Evolutionary conservation across 2,113 vertebrate genomes (phyloP).

Genomic region (Pavo muticus): DNA sequence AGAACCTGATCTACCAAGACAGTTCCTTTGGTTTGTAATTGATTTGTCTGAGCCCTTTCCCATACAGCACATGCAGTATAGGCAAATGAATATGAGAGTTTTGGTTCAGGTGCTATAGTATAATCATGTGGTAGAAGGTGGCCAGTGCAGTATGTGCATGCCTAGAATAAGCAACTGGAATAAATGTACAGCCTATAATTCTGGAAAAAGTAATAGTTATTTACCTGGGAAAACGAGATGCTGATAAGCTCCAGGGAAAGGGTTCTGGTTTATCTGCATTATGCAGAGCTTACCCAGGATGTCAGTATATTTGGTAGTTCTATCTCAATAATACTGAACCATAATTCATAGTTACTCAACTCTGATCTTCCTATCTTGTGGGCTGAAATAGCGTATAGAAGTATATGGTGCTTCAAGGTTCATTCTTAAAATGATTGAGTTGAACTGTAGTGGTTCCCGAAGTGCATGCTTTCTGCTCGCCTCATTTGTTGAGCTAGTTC

Average conservation of each 20-base stretch:
- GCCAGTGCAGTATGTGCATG: not conserved
- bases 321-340: not conserved
- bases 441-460: not conserved
- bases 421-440: not conserved
- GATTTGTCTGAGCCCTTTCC: not conserved
- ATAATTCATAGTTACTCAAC: not conserved
- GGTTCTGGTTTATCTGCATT: not conserved
- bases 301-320: not conserved
- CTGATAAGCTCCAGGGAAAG: not conserved
- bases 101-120: not conserved
- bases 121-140: not conserved
- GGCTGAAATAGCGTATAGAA: not conserved
- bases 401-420: not conserved
- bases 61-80: not conserved
- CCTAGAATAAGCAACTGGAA: not conserved
- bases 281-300: not conserved
- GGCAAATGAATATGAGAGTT: not conserved
- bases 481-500: not conserved
- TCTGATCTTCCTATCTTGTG: not conserved
- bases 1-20: not conserved
- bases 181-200: not conserved
- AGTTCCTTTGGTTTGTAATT: not conserved
- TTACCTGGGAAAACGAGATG: accelerated
- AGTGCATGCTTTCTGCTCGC: not conserved
- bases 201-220: not conserved